Base-by-base conservation (phyloP, 2,113 vertebrate genomes). In the Rissa tridactyla region DNA sequence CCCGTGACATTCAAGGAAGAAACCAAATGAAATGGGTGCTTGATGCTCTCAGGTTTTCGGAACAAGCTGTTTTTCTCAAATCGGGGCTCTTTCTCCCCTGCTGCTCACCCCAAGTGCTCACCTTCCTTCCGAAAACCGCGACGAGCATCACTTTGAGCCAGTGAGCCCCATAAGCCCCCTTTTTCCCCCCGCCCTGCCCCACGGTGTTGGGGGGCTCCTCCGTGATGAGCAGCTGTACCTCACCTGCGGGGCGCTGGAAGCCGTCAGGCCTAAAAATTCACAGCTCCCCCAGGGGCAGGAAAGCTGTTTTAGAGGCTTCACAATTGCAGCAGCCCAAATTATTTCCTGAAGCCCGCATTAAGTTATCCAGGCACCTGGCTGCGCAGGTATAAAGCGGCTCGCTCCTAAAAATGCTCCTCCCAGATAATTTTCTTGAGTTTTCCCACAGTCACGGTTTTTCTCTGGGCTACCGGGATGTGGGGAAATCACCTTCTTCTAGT, bases 221-320 rank as follows among this genome's bases (percentile, higher is more conserved):
- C 8, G 4, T 5, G 2, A 22, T 2, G 9, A 96, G 73, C 86
- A 95, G 69, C 92, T 96, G 55, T 68, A 81, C 55, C 65, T 83
- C 58, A 64, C 83, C 86, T 7, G 3, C 0, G 0, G 75, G 61
- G 47, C 7, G n/a, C 92, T 96, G 81, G 54, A 78, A 94, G 52
- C 62, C 81, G 80, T 54, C 91, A 91, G n/a, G 49, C 70, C 44
- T 91, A 26, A 91, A 90, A 80, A 70, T 66, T 78, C 83, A 44
- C 70, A 73, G 66, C 83, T 87, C 89, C 71, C 29, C 1, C 0
- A 42, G 82, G 81, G 95, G 68, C 54, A 61, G 49, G 20, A 38
- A 58, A 94, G 81, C 92, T 92, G 87, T 94, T 95, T 96, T 40
- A 54, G 86, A 65, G 75, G 19, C 42, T 77, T 85, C 71, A 19